A percentile compares a stretch with the other conserved stretches of the same genome.
phyloP scores from a whole-genome alignment of 2,113 vertebrate species.

The Lepus americanus region DNA sequence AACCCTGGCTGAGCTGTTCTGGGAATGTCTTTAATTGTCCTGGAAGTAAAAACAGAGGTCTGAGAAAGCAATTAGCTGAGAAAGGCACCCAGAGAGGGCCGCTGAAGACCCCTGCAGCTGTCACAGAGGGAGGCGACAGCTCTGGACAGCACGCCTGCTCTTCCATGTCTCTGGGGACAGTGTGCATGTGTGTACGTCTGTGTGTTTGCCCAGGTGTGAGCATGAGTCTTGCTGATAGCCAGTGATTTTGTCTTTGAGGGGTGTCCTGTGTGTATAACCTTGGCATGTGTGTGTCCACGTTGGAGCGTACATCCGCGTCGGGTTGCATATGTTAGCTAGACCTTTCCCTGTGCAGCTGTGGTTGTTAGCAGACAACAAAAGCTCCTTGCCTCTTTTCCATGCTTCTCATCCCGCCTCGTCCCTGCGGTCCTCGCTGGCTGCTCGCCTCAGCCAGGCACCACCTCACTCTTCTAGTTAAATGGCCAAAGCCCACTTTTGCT shows the following conservation, averaged over 20 bases:
- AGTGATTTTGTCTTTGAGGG: conserved; percentile 53
- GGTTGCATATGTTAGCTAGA: not conserved
- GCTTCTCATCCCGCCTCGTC: not conserved
- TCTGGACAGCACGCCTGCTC: conserved; percentile 19
- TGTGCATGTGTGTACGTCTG: not conserved
- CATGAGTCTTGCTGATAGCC: conserved; percentile 4
- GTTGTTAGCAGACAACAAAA: not conserved
- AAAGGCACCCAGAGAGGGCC: conserved; percentile 28
- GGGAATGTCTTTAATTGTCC: not conserved
- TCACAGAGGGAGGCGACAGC: not conserved
- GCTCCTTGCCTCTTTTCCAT: not conserved
- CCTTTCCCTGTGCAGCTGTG: not conserved
- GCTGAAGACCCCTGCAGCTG: not conserved
- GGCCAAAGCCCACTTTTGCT: not conserved
- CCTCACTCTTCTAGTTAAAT: not conserved
- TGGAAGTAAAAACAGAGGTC: conserved; percentile 50
- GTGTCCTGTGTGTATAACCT: not conserved
- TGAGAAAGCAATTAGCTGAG: conserved; percentile 48
- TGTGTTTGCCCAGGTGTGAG: conserved; percentile 22
- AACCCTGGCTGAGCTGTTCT: not conserved
- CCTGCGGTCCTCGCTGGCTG: not conserved
- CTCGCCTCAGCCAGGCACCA: not conserved
- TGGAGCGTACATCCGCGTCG: not conserved
- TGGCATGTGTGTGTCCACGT: not conserved
- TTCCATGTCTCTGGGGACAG: not conserved